These are phyloP conservation scores for Morbakka virulenta DNA, from an alignment of 30 jellyfish, hydroid and myxozoan genomes.

Conservation along the genomic window DNA sequence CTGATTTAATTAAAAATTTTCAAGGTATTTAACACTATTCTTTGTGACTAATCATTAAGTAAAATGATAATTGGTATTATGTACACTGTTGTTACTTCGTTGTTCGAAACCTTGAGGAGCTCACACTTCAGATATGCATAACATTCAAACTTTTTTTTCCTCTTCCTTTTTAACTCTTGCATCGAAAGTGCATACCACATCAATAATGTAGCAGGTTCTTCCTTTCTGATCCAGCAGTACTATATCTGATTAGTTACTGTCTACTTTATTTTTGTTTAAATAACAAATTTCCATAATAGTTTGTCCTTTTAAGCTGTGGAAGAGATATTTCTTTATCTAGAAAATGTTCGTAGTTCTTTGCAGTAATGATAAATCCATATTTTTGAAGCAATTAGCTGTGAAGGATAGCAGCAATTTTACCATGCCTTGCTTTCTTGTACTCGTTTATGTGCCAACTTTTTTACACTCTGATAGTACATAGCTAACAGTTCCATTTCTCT, in stretches of 20 bases:
- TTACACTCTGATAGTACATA: conserved; percentile 5
- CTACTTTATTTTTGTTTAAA: conserved; percentile 1
- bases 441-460: conserved; percentile 9
- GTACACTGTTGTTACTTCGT: too few species aligned
- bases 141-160: too few species aligned
- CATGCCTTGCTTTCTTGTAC: conserved; percentile 11
- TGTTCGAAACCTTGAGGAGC: too few species aligned
- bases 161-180: too few species aligned
- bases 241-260: conserved; percentile 18
- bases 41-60: too few species aligned
- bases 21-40: too few species aligned
- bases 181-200: too few species aligned
- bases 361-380: conserved; percentile 14
- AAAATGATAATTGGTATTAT: too few species aligned
- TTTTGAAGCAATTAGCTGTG: neutral
- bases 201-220: too few species aligned
- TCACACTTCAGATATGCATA: too few species aligned
- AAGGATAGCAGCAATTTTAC: conserved; percentile 11
- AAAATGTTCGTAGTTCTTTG: conserved; percentile 14
- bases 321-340: conserved; percentile 9
- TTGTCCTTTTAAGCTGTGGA: conserved; percentile 3
- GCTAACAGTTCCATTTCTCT: conserved; percentile 10
- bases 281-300: conserved; percentile 3
- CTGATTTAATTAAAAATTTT: too few species aligned
- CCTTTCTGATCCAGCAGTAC: too few species aligned